Evolutionary conservation across 1,140 invertebrate species (phyloP).

Genomic region (Aphelenchoides avenae): DNA sequence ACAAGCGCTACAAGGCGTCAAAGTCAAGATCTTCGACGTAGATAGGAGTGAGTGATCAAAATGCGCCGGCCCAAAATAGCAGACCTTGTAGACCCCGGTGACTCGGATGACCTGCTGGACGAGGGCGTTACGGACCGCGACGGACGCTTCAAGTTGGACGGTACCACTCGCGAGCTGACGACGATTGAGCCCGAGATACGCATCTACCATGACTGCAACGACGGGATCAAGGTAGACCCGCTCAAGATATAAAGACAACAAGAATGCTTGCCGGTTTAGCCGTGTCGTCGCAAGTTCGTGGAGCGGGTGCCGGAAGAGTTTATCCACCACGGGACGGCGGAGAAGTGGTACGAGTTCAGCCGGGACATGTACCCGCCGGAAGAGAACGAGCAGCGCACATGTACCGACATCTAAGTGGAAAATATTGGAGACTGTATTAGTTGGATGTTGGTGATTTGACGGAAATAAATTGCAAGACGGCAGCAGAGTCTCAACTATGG

Average conservation of each 20-base stretch:
- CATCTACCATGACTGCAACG: slow-evolving; percentile 21
- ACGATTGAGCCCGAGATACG: slow-evolving; percentile 28
- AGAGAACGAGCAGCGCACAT: too few species aligned
- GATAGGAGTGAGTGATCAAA: too few species aligned
- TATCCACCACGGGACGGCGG: slow-evolving; percentile 26
- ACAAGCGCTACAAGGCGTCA: too few species aligned
- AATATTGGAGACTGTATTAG: too few species aligned
- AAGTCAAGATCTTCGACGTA: too few species aligned
- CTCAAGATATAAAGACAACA: too few species aligned
- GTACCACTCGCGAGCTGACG: slow-evolving; percentile 25
- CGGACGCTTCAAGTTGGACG: slow-evolving; percentile 24
- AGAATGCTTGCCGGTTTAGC: slow-evolving; percentile 6
- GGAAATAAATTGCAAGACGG: too few species aligned
- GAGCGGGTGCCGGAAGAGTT: slow-evolving; percentile 8
- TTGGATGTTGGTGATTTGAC: too few species aligned
- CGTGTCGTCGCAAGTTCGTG: slow-evolving; percentile 20
- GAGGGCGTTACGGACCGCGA: slow-evolving; percentile 20
- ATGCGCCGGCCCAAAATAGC: too few species aligned
- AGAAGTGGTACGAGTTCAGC: slow-evolving; percentile 27
- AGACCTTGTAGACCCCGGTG: slow-evolving; percentile 18
- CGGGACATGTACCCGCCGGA: too few species aligned
- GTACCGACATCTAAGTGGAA: too few species aligned
- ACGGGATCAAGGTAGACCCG: slow-evolving; percentile 10
- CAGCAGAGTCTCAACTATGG: too few species aligned
- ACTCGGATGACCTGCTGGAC: slow-evolving; percentile 18